Conservation (phyloP, 2,113 vertebrate species). For the Anolis carolinensis region DNA sequence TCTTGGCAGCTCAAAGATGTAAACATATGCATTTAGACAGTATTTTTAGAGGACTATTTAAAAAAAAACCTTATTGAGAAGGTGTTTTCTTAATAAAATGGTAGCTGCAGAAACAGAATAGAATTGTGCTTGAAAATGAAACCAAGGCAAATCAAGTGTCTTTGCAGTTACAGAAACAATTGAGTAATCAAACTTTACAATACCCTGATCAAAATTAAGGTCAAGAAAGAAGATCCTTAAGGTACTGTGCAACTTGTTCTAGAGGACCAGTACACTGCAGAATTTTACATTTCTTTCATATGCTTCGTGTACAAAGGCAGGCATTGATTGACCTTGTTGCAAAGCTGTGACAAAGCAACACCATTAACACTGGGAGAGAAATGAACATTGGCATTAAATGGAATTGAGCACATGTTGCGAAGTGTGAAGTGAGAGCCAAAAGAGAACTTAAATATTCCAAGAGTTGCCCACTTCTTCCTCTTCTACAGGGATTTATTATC, state of each 20-base stretch:
- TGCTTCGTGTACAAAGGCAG: background rate
- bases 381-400: conserved; percentile 8
- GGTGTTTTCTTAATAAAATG: background rate
- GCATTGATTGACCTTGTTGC: background rate
- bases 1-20: background rate
- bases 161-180: background rate
- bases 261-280: background rate
- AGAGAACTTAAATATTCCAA: conserved; percentile 23
- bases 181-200: background rate
- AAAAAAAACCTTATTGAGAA: background rate
- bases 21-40: background rate
- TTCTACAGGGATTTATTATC: conserved; percentile 10
- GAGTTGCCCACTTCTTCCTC: background rate
- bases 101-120: background rate
- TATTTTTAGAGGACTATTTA: background rate
- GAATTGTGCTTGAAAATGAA: background rate
- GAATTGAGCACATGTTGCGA: background rate
- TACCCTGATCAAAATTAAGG: background rate
- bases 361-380: conserved; percentile 27
- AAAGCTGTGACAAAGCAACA: conserved; percentile 28
- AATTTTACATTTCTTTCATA: conserved; percentile 8
- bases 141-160: background rate
- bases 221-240: background rate
- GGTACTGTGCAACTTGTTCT: background rate
- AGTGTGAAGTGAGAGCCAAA: conserved; percentile 27